These are phyloP conservation scores for Ricordea florida DNA, from an alignment of 92 coral and sea anemone genomes.

Conservation along the genomic window DNA sequence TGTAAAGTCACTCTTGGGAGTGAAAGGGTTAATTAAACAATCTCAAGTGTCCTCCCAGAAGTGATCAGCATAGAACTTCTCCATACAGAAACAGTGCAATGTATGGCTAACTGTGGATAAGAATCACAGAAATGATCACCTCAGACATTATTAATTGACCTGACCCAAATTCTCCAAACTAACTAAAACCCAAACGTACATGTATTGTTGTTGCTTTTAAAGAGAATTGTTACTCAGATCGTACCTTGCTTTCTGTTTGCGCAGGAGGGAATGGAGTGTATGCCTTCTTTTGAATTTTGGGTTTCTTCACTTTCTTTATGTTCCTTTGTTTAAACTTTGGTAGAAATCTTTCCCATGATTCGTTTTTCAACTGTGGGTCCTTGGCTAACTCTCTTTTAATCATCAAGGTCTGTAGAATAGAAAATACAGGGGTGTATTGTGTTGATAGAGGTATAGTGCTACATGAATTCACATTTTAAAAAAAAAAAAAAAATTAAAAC, in stretches of 20 bases:
- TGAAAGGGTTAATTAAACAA: too few species aligned
- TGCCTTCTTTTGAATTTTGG: slow-evolving; percentile 63
- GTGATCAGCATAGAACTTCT: background rate
- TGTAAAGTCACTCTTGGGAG: background rate
- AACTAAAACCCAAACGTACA: too few species aligned
- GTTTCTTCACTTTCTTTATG: slow-evolving; percentile 83
- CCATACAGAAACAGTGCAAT: too few species aligned
- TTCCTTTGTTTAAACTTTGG: slow-evolving; percentile 87
- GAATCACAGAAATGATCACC: too few species aligned
- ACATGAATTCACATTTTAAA: background rate
- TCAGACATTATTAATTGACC: too few species aligned
- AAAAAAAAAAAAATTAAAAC: background rate
- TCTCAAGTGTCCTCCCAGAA: too few species aligned
- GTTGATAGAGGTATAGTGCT: too few species aligned
- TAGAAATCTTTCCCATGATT: slow-evolving; percentile 98
- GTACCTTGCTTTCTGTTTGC: slow-evolving; percentile 96
- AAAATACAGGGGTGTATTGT: background rate
- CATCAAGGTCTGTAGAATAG: slow-evolving; percentile 78
- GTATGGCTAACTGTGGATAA: too few species aligned
- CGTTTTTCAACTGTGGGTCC: slow-evolving; percentile 90
- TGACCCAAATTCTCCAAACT: too few species aligned
- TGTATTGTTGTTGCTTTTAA: too few species aligned
- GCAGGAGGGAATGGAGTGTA: slow-evolving; percentile 99
- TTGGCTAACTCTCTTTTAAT: slow-evolving; percentile 94
- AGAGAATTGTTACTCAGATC: too few species aligned